phyloP scores from a whole-genome alignment of 2,113 vertebrate species.

The Brachirus orientalis region DNA sequence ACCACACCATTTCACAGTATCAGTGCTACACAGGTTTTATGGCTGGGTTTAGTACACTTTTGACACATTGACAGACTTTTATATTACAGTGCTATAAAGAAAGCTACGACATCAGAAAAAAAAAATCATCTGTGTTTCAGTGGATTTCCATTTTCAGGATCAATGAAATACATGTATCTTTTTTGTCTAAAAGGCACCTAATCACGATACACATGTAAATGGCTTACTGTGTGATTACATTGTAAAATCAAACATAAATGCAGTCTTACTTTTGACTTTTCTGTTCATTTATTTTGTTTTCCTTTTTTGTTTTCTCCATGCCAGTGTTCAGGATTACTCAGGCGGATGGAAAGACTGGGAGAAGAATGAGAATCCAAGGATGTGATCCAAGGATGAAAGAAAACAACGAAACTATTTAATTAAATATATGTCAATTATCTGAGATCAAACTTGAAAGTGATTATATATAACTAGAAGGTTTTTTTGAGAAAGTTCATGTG shows the following conservation, averaged over 20 bases:
- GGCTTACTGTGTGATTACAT: no score
- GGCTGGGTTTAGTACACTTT: not conserved
- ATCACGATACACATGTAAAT: no score
- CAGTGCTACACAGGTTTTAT: no score
- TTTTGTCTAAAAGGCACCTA: no score
- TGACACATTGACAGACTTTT: not conserved
- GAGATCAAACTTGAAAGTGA: not conserved
- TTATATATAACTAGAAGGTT: not conserved
- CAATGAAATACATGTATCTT: no score
- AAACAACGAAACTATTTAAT: not conserved
- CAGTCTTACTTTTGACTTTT: not conserved
- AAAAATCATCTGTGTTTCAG: no score
- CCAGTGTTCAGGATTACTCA: conserved; percentile 87
- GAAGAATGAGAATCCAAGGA: conserved; percentile 81
- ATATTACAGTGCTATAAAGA: no score
- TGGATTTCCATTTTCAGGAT: no score
- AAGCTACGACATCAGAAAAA: no score
- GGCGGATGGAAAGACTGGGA: conserved; percentile 94
- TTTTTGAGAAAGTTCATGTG: no score
- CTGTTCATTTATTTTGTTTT: not conserved
- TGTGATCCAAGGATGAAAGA: conserved; percentile 69
- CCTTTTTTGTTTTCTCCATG: conserved; percentile 45
- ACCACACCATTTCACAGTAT: not conserved
- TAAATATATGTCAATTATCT: not conserved
- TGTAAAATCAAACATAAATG: not conserved